These are phyloP conservation scores for Oreohelix idahoensis DNA, from an alignment of 1,140 invertebrate species.

Conservation along the genomic window DNA sequence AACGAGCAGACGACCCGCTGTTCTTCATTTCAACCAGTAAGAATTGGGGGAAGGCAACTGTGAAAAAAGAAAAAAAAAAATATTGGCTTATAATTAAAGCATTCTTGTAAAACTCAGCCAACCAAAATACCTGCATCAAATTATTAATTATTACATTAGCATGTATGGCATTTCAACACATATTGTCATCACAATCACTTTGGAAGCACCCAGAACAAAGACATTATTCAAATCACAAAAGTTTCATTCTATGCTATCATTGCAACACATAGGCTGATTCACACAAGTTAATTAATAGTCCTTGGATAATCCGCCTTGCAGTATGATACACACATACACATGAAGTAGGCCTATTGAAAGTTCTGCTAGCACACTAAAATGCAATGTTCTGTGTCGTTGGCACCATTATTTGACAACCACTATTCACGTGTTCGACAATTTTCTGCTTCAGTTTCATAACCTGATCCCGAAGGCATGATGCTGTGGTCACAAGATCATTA, in stretches of 20 bases:
- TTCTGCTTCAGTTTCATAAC: conserved; percentile 93
- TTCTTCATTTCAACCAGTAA: too few species aligned
- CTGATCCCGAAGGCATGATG: conserved; percentile 91
- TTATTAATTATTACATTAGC: not conserved
- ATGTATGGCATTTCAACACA: conserved; percentile 12
- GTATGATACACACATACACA: too few species aligned
- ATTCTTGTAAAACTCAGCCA: not conserved
- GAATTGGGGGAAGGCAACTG: not conserved
- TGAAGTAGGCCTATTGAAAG: too few species aligned
- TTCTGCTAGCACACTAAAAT: conserved; percentile 30
- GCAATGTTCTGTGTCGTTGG: conserved; percentile 52
- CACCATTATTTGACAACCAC: conserved; percentile 85
- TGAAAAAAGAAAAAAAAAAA: not conserved
- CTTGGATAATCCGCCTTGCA: not conserved
- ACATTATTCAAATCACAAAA: not conserved
- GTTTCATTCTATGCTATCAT: not conserved
- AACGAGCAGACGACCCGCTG: too few species aligned
- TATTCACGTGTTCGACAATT: conserved; percentile 92
- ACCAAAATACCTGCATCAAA: not conserved
- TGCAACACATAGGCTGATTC: not conserved
- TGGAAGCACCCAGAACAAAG: conserved; percentile 14
- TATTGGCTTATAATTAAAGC: not conserved
- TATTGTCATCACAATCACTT: not conserved
- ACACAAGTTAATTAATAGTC: not conserved
- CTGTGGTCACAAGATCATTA: conserved; percentile 84